phyloP scores from a whole-genome alignment of 2,797 vertebrate genomes.

The Rhodeus uyekii region DNA sequence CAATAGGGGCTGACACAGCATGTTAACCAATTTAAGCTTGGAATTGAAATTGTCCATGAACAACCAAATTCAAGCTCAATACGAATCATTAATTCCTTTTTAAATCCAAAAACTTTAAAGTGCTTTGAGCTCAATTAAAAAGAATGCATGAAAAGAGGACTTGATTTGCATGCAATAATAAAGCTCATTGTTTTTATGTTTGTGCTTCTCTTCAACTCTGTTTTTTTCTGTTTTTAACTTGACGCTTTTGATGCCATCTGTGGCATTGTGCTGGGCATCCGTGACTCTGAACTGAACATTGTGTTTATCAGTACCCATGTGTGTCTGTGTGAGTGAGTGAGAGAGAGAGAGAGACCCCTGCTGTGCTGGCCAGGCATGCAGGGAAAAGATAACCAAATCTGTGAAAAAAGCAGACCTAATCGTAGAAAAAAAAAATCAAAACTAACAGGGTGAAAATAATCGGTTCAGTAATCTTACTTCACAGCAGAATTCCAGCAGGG shows the following conservation, averaged over 20 bases:
- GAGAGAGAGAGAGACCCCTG: constrained; percentile 63
- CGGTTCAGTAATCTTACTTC: constrained; percentile 49
- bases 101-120: not conserved
- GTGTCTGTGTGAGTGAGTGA: constrained; percentile 59
- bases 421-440: constrained; percentile 27
- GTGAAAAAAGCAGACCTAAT: constrained; percentile 67
- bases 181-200: constrained; percentile 36
- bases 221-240: constrained; percentile 34
- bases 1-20: not conserved
- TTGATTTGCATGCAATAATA: not conserved
- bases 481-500: constrained; percentile 25
- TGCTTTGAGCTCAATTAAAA: not conserved
- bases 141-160: not conserved
- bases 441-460: constrained; percentile 57
- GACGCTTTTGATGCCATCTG: constrained; percentile 28
- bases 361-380: constrained; percentile 74
- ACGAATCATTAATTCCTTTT: not conserved
- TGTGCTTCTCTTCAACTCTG: not conserved
- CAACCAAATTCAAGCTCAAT: not conserved
- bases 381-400: constrained; percentile 72
- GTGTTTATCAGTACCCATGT: constrained; percentile 72
- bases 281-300: constrained; percentile 35
- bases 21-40: not conserved
- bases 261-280: constrained; percentile 49
- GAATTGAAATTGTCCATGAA: not conserved